Conservation (phyloP, 2,888 invertebrate genomes). For the Peribatodes rhomboidaria region DNA sequence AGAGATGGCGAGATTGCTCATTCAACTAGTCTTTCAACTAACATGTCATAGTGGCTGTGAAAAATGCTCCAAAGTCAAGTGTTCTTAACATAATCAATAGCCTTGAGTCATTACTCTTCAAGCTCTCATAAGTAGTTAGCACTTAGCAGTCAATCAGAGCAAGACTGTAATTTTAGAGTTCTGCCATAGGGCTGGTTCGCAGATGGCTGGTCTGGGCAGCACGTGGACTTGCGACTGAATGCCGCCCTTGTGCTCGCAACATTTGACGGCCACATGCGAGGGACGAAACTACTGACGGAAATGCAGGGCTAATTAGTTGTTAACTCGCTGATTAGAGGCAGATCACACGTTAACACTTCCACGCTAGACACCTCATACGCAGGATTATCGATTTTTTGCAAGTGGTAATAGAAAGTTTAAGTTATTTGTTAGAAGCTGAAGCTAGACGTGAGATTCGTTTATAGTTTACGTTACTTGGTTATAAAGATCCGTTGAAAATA, state of each 20-base stretch:
- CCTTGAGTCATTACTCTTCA: neutral
- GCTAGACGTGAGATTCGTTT: too few species aligned
- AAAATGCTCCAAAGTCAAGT: neutral
- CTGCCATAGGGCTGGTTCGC: conserved; percentile 30
- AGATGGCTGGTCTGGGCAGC: conserved; percentile 51
- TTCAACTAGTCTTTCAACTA: conserved; percentile 54
- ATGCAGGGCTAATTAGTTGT: conserved; percentile 35
- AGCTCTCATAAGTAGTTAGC: conserved; percentile 18
- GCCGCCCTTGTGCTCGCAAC: conserved; percentile 73
- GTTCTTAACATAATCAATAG: neutral
- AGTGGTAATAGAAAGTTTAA: too few species aligned
- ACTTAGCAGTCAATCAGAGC: conserved; percentile 40
- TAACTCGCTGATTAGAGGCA: conserved; percentile 25
- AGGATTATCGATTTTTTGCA: too few species aligned
- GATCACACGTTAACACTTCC: conserved; percentile 18
- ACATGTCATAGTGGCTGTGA: conserved; percentile 16
- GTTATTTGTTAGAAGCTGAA: too few species aligned
- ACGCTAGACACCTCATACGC: neutral
- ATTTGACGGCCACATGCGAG: conserved; percentile 73
- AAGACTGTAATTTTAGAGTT: conserved; percentile 38
- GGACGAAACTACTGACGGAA: conserved; percentile 37
- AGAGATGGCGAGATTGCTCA: conserved; percentile 67
- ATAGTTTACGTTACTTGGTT: too few species aligned
- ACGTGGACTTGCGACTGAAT: conserved; percentile 62
- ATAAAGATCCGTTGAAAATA: too few species aligned